Percentiles rank a stretch among this genome's conserved stretches.
Evolutionary conservation across 2,113 vertebrate species (phyloP).

Genomic region (Atlantisia rogersi): DNA sequence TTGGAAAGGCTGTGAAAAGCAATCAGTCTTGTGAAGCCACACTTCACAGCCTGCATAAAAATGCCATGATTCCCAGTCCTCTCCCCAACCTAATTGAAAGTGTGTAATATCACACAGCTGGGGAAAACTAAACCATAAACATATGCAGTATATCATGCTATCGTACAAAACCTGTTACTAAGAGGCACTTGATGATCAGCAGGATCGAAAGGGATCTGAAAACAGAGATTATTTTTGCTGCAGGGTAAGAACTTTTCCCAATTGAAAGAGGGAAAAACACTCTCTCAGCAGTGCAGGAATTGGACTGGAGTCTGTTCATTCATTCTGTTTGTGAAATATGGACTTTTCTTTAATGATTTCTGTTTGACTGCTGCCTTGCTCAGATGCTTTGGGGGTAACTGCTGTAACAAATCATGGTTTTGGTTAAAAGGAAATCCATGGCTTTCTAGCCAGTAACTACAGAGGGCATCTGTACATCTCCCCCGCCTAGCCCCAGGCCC

Average conservation of each 20-base stretch:
- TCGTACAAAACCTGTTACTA: slow-evolving; percentile 65
- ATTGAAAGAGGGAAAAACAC: slow-evolving; percentile 16
- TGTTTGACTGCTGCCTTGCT: slow-evolving; percentile 43
- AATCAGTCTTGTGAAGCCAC: slow-evolving; percentile 83
- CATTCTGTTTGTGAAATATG: slow-evolving; percentile 49
- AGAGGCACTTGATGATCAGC: slow-evolving; percentile 64
- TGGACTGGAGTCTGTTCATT: slow-evolving; percentile 46
- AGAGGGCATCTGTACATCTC: background rate
- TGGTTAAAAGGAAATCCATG: slow-evolving; percentile 1
- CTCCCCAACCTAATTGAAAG: slow-evolving; percentile 79
- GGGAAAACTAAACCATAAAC: slow-evolving; percentile 81
- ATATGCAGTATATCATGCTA: slow-evolving; percentile 74
- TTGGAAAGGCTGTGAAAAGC: slow-evolving; percentile 83
- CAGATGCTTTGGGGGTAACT: background rate
- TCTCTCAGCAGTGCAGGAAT: slow-evolving; percentile 37
- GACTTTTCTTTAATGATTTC: slow-evolving; percentile 58
- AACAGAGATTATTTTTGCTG: slow-evolving; percentile 53
- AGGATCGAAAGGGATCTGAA: slow-evolving; percentile 62
- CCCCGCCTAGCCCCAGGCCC: background rate
- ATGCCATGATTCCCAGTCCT: slow-evolving; percentile 76
- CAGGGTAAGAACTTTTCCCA: slow-evolving; percentile 22
- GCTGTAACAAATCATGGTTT: slow-evolving; percentile 8
- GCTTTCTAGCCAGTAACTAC: slow-evolving; percentile 4
- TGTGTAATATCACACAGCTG: slow-evolving; percentile 77
- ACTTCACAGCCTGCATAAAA: slow-evolving; percentile 83